Conservation (phyloP, 2,888 invertebrate species). For the Tillus elongatus region DNA sequence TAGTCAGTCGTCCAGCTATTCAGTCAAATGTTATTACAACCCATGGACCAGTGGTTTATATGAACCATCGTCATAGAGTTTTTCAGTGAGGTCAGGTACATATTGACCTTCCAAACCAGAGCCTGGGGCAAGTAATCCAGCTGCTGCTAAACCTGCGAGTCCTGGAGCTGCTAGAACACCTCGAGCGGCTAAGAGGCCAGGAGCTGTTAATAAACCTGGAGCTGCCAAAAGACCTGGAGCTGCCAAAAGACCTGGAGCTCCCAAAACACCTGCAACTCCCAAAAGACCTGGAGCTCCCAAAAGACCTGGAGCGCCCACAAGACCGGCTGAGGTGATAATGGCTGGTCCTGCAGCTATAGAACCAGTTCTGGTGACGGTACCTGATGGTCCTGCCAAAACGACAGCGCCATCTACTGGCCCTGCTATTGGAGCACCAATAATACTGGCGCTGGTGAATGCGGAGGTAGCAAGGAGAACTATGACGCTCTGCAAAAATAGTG, state of each 20-base stretch:
- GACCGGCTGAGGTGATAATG: not conserved
- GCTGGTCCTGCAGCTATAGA: too few species aligned
- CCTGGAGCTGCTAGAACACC: not conserved
- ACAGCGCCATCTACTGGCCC: constrained; percentile 19
- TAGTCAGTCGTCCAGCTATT: too few species aligned
- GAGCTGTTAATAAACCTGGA: not conserved
- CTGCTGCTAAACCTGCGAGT: constrained; percentile 7
- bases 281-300: not conserved
- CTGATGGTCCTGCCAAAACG: constrained; percentile 23
- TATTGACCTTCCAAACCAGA: constrained; percentile 27
- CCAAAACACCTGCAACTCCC: not conserved
- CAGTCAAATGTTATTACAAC: constrained; percentile 7
- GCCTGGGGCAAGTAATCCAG: constrained; percentile 10
- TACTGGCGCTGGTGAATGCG: constrained; percentile 23
- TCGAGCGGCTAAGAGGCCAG: not conserved
- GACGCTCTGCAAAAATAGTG: constrained; percentile 23
- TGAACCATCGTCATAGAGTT: constrained; percentile 31
- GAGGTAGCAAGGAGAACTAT: constrained; percentile 22
- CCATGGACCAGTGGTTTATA: constrained; percentile 28
- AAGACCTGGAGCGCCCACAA: not conserved
- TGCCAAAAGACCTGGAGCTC: not conserved
- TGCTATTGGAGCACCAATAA: constrained; percentile 14
- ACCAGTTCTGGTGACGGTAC: constrained; percentile 19
- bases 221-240: not conserved
- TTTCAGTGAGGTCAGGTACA: constrained; percentile 29